Percentiles rank a stretch among this genome's conserved stretches.
phyloP scores from a whole-genome alignment of 1,140 invertebrate species.

The Zaprionus gabonicus region DNA sequence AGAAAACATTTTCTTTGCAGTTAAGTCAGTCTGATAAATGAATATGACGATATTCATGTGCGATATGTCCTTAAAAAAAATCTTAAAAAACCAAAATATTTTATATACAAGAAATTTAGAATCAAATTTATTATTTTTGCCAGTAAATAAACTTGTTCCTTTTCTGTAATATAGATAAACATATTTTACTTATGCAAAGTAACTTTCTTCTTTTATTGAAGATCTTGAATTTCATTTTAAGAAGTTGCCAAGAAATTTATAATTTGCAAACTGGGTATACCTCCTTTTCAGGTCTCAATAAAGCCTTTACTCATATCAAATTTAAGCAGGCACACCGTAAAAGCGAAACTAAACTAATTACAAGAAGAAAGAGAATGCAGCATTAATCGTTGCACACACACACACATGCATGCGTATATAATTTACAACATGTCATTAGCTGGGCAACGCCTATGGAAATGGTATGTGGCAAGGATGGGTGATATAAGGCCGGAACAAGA shows the following conservation, averaged over 20 bases:
- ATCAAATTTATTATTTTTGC: no score
- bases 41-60: background rate
- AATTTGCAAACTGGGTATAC: background rate
- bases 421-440: slow-evolving; percentile 82
- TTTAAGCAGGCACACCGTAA: slow-evolving; percentile 28
- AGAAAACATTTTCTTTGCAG: background rate
- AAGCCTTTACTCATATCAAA: slow-evolving; percentile 26
- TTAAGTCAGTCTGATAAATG: background rate
- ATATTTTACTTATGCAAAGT: no score
- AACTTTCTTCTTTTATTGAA: no score
- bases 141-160: no score
- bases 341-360: slow-evolving; percentile 64
- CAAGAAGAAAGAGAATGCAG: slow-evolving; percentile 29
- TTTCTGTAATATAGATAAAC: background rate
- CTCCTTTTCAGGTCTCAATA: slow-evolving; percentile 1
- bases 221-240: no score
- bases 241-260: background rate
- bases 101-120: no score
- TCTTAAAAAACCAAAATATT: no score
- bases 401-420: slow-evolving; percentile 43
- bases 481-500: slow-evolving; percentile 29
- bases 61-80: no score
- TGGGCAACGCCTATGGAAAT: slow-evolving; percentile 66
- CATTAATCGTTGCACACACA: slow-evolving; percentile 10
- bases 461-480: slow-evolving; percentile 38